A percentile compares a stretch with the other conserved stretches of the same genome.
phyloP scores from a whole-genome alignment of 2,888 invertebrate species.

The Lissocephala sabroskyi region DNA sequence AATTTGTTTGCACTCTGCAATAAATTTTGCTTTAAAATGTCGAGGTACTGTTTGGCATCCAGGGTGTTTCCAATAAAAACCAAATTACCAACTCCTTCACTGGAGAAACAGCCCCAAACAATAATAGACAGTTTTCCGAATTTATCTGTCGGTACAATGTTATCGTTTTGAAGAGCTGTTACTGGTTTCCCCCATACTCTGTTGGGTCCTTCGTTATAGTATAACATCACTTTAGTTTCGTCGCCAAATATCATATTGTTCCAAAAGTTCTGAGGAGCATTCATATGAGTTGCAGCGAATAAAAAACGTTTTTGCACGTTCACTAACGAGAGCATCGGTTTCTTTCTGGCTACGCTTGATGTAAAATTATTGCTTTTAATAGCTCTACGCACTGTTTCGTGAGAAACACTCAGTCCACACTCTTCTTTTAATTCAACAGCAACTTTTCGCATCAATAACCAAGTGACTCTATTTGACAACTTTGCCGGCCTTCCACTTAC shows the following conservation, averaged over 20 bases:
- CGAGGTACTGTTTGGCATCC: background rate
- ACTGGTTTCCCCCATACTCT: background rate
- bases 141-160: background rate
- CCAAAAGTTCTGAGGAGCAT: background rate
- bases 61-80: background rate
- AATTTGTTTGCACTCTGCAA: background rate
- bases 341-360: background rate
- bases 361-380: background rate
- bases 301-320: background rate
- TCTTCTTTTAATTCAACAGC: background rate
- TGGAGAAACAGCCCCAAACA: background rate
- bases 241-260: background rate
- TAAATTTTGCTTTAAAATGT: background rate
- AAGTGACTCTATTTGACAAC: background rate
- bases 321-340: background rate
- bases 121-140: background rate
- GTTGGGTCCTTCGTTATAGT: slow-evolving; percentile 19
- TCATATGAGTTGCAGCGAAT: background rate
- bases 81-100: background rate
- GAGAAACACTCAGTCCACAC: background rate
- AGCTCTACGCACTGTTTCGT: slow-evolving; percentile 4
- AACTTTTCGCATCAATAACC: background rate
- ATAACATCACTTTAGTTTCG: background rate
- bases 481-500: no score
- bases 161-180: background rate